phyloP scores from a whole-genome alignment of 2,797 vertebrate genomes.

The Setipinna tenuifilis region DNA sequence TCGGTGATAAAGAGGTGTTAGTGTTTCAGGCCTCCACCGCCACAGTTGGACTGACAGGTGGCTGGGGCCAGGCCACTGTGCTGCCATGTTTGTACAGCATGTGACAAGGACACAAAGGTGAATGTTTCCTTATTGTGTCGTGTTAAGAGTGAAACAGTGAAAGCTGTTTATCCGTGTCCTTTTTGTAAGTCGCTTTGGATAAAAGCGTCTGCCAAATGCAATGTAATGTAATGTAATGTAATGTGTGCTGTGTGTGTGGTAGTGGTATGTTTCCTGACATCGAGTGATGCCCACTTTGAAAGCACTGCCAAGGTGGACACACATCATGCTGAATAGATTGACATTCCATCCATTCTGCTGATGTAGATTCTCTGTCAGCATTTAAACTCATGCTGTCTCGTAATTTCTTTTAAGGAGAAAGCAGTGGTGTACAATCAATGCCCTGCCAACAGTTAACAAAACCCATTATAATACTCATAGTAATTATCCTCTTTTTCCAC shows the following conservation, averaged over 20 bases:
- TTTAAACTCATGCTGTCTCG: not conserved
- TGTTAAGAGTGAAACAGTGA: not conserved
- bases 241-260: not conserved
- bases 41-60: not conserved
- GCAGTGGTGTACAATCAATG: too few relatives aligned
- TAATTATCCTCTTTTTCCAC: too few relatives aligned
- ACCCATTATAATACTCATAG: too few relatives aligned
- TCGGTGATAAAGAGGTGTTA: conserved; percentile 2
- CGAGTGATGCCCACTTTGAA: not conserved
- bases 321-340: not conserved
- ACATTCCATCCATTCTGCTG: not conserved
- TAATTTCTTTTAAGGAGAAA: not conserved
- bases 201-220: too few relatives aligned
- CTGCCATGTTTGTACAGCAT: not conserved
- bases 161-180: not conserved
- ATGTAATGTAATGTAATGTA: too few relatives aligned
- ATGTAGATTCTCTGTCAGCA: not conserved
- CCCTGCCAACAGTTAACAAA: too few relatives aligned
- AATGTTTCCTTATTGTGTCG: not conserved
- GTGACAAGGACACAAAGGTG: not conserved
- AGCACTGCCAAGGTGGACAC: not conserved
- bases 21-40: not conserved
- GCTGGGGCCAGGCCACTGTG: not conserved
- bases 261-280: not conserved
- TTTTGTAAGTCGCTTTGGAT: too few relatives aligned